These are phyloP conservation scores for Drosophila triauraria DNA, from an alignment of 1,140 invertebrate genomes.

Conservation along the genomic window DNA sequence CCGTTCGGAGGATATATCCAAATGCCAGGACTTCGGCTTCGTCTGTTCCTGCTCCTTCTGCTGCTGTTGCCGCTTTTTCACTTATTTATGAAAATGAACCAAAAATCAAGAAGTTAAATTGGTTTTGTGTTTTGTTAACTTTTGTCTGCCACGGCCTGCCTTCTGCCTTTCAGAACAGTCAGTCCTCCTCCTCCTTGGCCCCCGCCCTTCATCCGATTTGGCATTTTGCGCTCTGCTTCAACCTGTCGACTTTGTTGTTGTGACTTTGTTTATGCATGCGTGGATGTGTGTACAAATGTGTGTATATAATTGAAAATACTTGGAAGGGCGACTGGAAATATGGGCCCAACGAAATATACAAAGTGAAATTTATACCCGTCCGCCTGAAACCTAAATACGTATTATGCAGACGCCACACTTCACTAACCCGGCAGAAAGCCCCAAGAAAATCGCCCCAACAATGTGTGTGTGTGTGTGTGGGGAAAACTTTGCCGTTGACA, in stretches of 20 bases:
- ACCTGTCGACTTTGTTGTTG: slow-evolving; percentile 67
- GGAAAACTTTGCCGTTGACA: slow-evolving; percentile 70
- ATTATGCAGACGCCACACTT: slow-evolving; percentile 65
- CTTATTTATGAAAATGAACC: slow-evolving; percentile 77
- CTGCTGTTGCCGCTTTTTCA: slow-evolving; percentile 52
- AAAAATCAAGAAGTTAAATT: slow-evolving; percentile 82
- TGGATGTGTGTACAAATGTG: slow-evolving; percentile 35
- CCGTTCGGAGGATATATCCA: slow-evolving; percentile 25
- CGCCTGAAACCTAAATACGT: slow-evolving; percentile 69
- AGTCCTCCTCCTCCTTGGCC: not conserved
- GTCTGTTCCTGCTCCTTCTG: slow-evolving; percentile 8
- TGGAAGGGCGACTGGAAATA: slow-evolving; percentile 33
- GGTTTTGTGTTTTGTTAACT: slow-evolving; percentile 80
- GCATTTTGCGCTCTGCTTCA: slow-evolving; percentile 65
- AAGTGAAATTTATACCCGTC: slow-evolving; percentile 75
- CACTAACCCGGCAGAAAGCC: slow-evolving; percentile 28
- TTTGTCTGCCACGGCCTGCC: slow-evolving; percentile 58
- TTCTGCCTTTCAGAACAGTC: slow-evolving; percentile 14
- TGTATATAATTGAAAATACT: slow-evolving; percentile 73
- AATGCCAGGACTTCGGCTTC: slow-evolving; percentile 21
- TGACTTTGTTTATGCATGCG: slow-evolving; percentile 38
- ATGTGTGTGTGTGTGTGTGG: slow-evolving; percentile 16
- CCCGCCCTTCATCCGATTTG: slow-evolving; percentile 32
- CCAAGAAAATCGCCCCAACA: slow-evolving; percentile 24
- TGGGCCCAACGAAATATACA: slow-evolving; percentile 62